These are phyloP conservation scores for Cyclopterus lumpus DNA, from an alignment of 2,797 vertebrate genomes.

Conservation along the genomic window DNA sequence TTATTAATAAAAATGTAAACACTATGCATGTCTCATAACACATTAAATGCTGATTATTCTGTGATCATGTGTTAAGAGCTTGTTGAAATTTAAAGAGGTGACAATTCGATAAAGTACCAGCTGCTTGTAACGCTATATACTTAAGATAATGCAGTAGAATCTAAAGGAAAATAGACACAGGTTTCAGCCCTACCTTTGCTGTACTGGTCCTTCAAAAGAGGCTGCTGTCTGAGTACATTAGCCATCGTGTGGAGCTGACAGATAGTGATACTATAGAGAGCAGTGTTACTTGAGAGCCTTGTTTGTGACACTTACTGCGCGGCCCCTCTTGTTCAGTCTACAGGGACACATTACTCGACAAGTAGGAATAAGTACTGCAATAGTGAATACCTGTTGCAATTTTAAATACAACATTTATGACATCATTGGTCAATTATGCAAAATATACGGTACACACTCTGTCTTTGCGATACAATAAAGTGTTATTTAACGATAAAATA, in stretches of 20 bases:
- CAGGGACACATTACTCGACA: conserved; percentile 21
- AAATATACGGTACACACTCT: neutral
- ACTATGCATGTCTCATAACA: neutral
- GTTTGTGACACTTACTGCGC: conserved; percentile 15
- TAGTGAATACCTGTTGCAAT: neutral
- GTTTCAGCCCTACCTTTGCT: conserved; percentile 56
- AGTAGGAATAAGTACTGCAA: neutral
- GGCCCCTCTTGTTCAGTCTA: conserved; percentile 14
- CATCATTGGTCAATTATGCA: neutral
- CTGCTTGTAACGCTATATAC: neutral
- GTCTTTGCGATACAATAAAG: neutral
- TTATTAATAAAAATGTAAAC: neutral
- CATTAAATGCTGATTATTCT: neutral
- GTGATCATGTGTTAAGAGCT: neutral
- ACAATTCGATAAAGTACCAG: neutral
- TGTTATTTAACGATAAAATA: neutral
- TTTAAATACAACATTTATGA: neutral
- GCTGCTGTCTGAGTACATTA: conserved; percentile 47
- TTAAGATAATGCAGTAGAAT: neutral
- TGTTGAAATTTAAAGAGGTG: neutral
- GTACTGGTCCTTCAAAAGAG: conserved; percentile 54
- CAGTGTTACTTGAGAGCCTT: conserved; percentile 58
- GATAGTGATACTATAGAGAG: conserved; percentile 57
- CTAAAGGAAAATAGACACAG: neutral
- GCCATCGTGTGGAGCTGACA: conserved; percentile 47